Conservation (phyloP, 2,888 invertebrate species). For the Polietes domitor region DNA sequence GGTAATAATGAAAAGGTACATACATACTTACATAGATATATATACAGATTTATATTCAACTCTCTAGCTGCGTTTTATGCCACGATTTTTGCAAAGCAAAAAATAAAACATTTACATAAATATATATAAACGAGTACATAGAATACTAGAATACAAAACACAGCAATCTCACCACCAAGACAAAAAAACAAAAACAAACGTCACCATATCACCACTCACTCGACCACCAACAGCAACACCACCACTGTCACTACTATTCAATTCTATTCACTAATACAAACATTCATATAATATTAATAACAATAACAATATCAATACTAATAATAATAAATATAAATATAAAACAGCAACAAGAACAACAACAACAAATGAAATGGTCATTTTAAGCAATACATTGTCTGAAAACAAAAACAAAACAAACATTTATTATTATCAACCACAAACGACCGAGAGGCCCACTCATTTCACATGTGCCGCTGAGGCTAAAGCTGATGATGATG, state of each 20-base stretch:
- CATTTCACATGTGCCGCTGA: too few relatives aligned
- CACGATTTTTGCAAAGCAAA: constrained; percentile 31
- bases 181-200: background rate
- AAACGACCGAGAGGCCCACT: too few relatives aligned
- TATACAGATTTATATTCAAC: constrained; percentile 35
- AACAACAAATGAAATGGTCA: background rate
- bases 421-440: too few relatives aligned
- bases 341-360: background rate
- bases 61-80: constrained; percentile 44
- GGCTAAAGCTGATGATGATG: too few relatives aligned
- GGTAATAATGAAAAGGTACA: background rate
- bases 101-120: background rate
- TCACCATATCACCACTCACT: background rate
- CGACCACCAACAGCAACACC: background rate
- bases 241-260: background rate
- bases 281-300: background rate
- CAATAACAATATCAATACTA: background rate
- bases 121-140: constrained; percentile 11
- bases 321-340: background rate
- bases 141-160: background rate
- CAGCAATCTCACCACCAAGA: background rate
- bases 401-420: background rate
- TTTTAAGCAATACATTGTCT: background rate
- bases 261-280: background rate
- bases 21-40: background rate